A percentile compares a stretch with the other conserved stretches of the same genome.
These are phyloP conservation scores for Pterocles gutturalis DNA, from an alignment of 2,113 vertebrate species.

Conservation along the genomic window DNA sequence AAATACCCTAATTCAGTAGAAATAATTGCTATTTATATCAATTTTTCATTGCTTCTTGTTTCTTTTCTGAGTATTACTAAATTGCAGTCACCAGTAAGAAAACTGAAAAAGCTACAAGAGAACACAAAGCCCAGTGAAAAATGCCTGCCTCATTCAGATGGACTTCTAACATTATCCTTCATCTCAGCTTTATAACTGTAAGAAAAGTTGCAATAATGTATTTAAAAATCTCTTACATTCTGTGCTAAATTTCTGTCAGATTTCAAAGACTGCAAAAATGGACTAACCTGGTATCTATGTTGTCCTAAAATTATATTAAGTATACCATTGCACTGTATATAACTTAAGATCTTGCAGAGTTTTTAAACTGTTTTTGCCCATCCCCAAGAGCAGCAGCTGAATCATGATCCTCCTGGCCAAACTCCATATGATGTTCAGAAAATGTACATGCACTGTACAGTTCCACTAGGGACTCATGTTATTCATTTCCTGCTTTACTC, in stretches of 20 bases:
- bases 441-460: fast-evolving
- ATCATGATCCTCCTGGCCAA: not conserved
- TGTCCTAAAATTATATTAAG: not conserved
- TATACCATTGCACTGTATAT: not conserved
- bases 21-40: not conserved
- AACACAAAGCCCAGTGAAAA: not conserved
- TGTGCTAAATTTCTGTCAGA: not conserved
- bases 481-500: not conserved
- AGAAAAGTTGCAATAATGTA: not conserved
- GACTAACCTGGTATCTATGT: not conserved
- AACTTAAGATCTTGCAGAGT: not conserved
- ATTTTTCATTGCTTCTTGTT: not conserved
- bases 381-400: not conserved
- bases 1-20: not conserved
- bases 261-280: not conserved
- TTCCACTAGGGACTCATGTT: not conserved
- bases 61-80: not conserved
- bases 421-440: not conserved
- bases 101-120: not conserved
- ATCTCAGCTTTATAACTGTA: not conserved
- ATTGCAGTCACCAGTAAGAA: not conserved
- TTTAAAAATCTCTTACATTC: not conserved
- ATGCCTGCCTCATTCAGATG: not conserved
- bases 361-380: not conserved
- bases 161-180: not conserved